phyloP scores from a whole-genome alignment of 1,140 invertebrate genomes.

The Papilio glaucus region DNA sequence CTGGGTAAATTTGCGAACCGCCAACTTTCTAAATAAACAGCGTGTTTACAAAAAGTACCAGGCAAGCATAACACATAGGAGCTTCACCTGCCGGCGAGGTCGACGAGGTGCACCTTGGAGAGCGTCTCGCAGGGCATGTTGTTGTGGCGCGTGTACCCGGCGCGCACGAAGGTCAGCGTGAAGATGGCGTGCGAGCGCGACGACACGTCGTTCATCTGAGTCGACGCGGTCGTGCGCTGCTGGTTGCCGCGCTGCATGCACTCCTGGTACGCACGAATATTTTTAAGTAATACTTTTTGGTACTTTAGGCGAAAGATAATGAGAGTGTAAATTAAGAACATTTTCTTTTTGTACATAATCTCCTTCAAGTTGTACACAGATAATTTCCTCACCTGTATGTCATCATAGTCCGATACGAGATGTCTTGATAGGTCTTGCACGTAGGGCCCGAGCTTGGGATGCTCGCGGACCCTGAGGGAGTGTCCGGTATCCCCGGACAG shows the following conservation, averaged over 20 bases:
- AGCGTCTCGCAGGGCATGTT: conserved; percentile 94
- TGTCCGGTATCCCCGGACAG: conserved; percentile 88
- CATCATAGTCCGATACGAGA: conserved; percentile 93
- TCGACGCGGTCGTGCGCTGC: conserved; percentile 91
- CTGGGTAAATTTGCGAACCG: too few species aligned
- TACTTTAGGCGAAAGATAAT: too few species aligned
- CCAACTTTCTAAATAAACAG: background rate
- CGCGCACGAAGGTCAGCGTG: conserved; percentile 95
- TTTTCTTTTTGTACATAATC: background rate
- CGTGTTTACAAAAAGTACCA: background rate
- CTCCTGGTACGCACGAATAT: conserved; percentile 86
- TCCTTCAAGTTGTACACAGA: background rate
- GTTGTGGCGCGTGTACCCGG: conserved; percentile 88
- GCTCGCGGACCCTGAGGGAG: conserved; percentile 94
- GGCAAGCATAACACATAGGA: conserved; percentile 6
- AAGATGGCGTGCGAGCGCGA: conserved; percentile 98
- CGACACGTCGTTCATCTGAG: conserved; percentile 94
- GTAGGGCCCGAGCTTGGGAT: conserved; percentile 95
- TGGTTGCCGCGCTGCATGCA: conserved; percentile 91
- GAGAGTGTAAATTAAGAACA: too few species aligned
- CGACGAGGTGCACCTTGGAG: conserved; percentile 94
- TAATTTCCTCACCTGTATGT: conserved; percentile 87
- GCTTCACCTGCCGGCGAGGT: conserved; percentile 91
- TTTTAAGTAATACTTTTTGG: too few species aligned
- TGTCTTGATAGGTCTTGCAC: conserved; percentile 95